Conservation (phyloP, 1,140 invertebrate genomes). For the Danaus melanippus region DNA sequence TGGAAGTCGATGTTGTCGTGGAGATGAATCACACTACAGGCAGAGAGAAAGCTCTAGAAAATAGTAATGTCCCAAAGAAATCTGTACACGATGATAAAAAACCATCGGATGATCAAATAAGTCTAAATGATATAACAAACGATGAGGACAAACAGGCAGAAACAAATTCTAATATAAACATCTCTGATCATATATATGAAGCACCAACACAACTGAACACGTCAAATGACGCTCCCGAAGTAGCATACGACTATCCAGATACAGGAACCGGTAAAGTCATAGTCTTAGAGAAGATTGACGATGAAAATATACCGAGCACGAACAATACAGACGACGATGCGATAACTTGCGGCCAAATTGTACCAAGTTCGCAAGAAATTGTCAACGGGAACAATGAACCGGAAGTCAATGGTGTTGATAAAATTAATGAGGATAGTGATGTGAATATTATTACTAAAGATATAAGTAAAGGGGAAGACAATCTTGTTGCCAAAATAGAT, state of each 20-base stretch:
- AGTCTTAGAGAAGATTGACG: constrained; percentile 42
- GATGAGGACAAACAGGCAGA: constrained; percentile 2
- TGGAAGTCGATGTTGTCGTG: constrained; percentile 17
- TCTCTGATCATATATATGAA: constrained; percentile 36
- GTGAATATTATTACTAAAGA: constrained; percentile 22
- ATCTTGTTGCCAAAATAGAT: constrained; percentile 24
- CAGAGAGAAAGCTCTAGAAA: constrained; percentile 7
- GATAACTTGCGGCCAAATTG: constrained; percentile 54
- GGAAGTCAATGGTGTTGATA: constrained; percentile 16
- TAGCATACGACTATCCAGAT: constrained; percentile 43
- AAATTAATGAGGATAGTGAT: constrained; percentile 32
- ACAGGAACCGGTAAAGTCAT: constrained; percentile 29
- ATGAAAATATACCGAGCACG: constrained; percentile 45
- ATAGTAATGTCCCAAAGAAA: constrained; percentile 4
- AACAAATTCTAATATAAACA: constrained; percentile 35
- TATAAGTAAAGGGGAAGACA: constrained; percentile 11
- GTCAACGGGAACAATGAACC: constrained; percentile 26
- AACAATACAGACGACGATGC: constrained; percentile 57
- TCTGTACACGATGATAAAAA: constrained; percentile 1
- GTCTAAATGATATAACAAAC: constrained; percentile 2
- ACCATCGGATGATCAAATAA: constrained; percentile 3
- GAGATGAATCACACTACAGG: constrained; percentile 17
- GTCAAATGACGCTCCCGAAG: constrained; percentile 27
- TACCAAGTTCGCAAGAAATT: constrained; percentile 34
- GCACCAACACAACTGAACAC: constrained; percentile 26